Percentiles rank a stretch among this genome's conserved stretches.
These are phyloP conservation scores for Labeo catla DNA, from an alignment of 2,113 vertebrate species.

Conservation along the genomic window DNA sequence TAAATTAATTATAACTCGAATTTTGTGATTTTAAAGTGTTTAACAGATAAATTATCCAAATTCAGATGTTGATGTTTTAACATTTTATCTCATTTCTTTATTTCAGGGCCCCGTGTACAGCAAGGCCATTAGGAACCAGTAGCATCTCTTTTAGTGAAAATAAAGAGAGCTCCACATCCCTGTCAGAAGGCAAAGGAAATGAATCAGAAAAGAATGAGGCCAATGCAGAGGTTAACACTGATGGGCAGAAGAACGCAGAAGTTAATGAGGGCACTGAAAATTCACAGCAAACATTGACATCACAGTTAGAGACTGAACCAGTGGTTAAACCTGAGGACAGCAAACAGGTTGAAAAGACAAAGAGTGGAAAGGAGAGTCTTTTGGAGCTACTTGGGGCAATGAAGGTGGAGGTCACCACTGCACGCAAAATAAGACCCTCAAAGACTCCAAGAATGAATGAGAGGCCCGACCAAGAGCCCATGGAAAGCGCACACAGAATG, in stretches of 20 bases:
- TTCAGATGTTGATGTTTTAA: not conserved
- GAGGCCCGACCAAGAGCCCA: constrained; percentile 2
- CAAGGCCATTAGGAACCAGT: constrained; percentile 61
- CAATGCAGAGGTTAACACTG: not conserved
- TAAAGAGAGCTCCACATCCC: constrained; percentile 46
- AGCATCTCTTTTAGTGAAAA: constrained; percentile 61
- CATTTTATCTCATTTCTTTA: not conserved
- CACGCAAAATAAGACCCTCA: constrained; percentile 67
- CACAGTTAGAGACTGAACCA: constrained; percentile 1
- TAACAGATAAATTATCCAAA: not conserved
- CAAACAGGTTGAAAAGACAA: constrained; percentile 24
- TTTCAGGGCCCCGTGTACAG: constrained; percentile 56
- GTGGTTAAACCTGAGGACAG: not conserved
- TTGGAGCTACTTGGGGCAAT: constrained; percentile 82
- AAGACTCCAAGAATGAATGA: constrained; percentile 63
- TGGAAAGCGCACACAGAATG: constrained; percentile 64
- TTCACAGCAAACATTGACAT: not conserved
- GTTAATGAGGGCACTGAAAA: not conserved
- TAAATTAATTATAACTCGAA: not conserved
- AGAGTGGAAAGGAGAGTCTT: constrained; percentile 76
- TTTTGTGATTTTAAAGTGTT: not conserved
- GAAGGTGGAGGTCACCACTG: constrained; percentile 85
- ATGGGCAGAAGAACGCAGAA: constrained; percentile 2
- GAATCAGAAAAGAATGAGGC: not conserved
- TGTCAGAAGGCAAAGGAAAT: constrained; percentile 38